Conservation (phyloP, 2,888 invertebrate species). For the Pandemis cinnamomeana region DNA sequence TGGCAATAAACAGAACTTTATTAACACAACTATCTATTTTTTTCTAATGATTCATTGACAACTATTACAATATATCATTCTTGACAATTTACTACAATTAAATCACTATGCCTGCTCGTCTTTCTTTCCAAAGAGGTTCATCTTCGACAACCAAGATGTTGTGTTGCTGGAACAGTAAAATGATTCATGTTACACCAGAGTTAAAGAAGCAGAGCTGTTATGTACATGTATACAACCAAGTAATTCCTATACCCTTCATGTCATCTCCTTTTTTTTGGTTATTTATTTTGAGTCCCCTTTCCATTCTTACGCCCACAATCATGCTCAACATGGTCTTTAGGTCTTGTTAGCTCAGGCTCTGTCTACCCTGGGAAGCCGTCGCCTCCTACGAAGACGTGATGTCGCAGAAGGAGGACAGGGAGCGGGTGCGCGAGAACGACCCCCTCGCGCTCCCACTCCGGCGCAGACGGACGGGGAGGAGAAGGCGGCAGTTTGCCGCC, state of each 20-base stretch:
- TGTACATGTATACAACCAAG: neutral
- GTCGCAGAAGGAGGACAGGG: too few relatives aligned
- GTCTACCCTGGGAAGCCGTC: too few relatives aligned
- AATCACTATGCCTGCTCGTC: conserved; percentile 79
- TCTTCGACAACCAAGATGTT: conserved; percentile 89
- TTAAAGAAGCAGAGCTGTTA: neutral
- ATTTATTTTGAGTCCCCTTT: too few relatives aligned
- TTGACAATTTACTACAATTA: conserved; percentile 45
- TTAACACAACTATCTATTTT: conserved; percentile 45
- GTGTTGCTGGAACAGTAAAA: conserved; percentile 63
- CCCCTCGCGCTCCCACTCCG: too few relatives aligned
- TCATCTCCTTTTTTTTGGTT: neutral
- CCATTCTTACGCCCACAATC: too few relatives aligned
- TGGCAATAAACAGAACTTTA: conserved; percentile 62
- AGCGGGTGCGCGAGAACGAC: too few relatives aligned
- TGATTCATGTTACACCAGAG: neutral
- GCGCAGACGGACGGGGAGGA: too few relatives aligned
- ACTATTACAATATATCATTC: conserved; percentile 59
- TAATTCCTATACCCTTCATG: neutral
- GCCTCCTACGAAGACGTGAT: too few relatives aligned
- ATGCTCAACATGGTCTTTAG: too few relatives aligned
- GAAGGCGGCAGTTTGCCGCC: too few relatives aligned
- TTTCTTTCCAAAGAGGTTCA: conserved; percentile 91
- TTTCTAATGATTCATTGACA: conserved; percentile 68
- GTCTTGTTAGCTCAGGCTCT: too few relatives aligned